Evolutionary conservation across 2,797 vertebrate species (phyloP).

Genomic region (Megaceryle alcyon): DNA sequence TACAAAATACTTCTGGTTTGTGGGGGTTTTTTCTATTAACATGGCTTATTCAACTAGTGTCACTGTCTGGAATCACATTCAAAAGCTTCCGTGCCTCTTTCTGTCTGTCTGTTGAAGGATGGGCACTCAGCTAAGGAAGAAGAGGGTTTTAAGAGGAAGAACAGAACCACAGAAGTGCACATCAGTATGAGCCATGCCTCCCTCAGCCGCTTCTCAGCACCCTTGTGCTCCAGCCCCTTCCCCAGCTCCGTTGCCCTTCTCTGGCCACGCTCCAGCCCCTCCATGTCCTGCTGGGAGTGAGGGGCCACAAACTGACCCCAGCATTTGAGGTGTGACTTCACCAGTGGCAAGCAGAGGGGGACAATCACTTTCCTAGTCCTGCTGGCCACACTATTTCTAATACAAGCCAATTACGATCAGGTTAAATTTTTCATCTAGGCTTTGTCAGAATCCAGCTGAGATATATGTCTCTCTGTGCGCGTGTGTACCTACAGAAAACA

Average conservation of each 20-base stretch:
- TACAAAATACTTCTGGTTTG: not conserved
- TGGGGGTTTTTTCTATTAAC: not conserved
- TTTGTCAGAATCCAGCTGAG: not conserved
- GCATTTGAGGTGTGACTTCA: not conserved
- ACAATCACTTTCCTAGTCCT: not conserved
- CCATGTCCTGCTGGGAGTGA: too few species aligned
- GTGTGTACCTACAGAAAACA: not conserved
- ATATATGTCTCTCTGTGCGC: not conserved
- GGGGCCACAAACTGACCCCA: not conserved
- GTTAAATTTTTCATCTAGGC: not conserved
- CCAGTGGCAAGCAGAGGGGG: not conserved
- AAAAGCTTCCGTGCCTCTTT: not conserved
- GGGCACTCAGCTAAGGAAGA: not conserved
- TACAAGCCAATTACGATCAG: not conserved
- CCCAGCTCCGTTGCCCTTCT: too few species aligned
- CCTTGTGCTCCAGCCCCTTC: too few species aligned
- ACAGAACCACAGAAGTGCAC: not conserved
- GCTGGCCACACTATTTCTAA: not conserved
- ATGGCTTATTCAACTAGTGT: not conserved
- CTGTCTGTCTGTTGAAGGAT: not conserved
- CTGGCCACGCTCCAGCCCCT: too few species aligned
- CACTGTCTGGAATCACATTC: not conserved
- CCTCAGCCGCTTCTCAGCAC: too few species aligned
- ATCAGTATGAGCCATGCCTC: rapidly evolving
- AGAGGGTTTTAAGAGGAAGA: not conserved